phyloP scores from a whole-genome alignment of 2,797 vertebrate genomes.

The Buceros bicornis region DNA sequence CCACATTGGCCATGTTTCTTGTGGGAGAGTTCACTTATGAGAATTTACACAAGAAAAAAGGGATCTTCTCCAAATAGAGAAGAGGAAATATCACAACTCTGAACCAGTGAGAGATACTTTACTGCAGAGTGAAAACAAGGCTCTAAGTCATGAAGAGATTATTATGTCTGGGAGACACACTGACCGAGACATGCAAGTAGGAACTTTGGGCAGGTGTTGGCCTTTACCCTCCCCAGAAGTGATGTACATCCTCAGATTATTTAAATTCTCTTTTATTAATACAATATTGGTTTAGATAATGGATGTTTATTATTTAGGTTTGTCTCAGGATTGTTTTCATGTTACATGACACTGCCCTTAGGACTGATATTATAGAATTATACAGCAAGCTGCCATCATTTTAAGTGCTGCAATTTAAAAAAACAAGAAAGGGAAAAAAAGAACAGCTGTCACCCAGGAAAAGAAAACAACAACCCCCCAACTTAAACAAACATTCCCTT shows the following conservation, averaged over 20 bases:
- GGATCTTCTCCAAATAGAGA: neutral
- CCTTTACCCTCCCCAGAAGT: neutral
- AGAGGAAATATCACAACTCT: neutral
- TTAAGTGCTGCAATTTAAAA: slow-evolving; percentile 22
- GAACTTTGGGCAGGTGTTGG: neutral
- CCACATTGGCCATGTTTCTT: neutral
- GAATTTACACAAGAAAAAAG: neutral
- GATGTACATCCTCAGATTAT: neutral
- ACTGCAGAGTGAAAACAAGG: neutral
- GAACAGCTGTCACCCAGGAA: slow-evolving; percentile 34
- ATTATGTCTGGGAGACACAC: rapidly evolving
- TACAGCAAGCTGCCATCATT: slow-evolving; percentile 41
- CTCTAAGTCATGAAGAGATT: neutral
- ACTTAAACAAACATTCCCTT: slow-evolving; percentile 42
- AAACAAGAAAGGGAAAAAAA: neutral
- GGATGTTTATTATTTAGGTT: slow-evolving; percentile 7
- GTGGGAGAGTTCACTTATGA: neutral
- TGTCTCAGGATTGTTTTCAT: slow-evolving; percentile 22
- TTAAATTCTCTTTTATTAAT: slow-evolving; percentile 9
- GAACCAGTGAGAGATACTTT: neutral
- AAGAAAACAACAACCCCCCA: neutral
- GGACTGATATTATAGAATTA: slow-evolving; percentile 58
- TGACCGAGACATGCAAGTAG: neutral
- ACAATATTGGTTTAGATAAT: slow-evolving; percentile 22
- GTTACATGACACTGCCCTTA: slow-evolving; percentile 18